phyloP scores from a whole-genome alignment of 2,113 vertebrate species.

The Cichladusa arquata region DNA sequence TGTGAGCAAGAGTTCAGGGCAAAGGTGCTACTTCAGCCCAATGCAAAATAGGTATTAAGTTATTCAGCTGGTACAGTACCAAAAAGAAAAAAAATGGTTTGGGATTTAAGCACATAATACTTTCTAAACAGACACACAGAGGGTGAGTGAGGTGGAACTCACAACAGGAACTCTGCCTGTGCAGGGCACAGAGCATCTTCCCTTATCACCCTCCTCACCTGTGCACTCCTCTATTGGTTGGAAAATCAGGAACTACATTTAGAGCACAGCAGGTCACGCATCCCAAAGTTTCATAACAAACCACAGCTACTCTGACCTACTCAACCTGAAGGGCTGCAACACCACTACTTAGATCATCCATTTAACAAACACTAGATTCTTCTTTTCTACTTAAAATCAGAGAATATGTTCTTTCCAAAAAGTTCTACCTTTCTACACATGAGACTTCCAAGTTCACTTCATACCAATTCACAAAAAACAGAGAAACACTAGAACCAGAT shows the following conservation, averaged over 20 bases:
- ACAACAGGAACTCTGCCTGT: accelerated
- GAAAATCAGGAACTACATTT: background rate
- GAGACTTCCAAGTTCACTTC: background rate
- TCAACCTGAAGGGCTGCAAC: background rate
- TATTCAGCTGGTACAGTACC: background rate
- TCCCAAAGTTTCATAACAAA: background rate
- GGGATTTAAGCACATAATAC: background rate
- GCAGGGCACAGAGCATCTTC: background rate
- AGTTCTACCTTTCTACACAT: background rate
- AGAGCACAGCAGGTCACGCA: background rate
- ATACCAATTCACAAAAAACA: background rate
- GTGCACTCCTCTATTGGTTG: accelerated
- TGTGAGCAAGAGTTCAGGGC: background rate
- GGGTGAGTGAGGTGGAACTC: background rate
- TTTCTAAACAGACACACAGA: background rate
- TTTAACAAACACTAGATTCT: background rate
- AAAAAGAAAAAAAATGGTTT: too few species aligned
- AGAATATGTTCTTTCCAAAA: background rate
- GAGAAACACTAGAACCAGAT: background rate
- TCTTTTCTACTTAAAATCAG: background rate
- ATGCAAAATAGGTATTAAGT: accelerated
- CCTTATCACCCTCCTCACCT: background rate
- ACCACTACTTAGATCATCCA: background rate
- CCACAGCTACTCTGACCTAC: background rate
- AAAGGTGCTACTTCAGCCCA: background rate